Evolutionary conservation across 2,888 invertebrate genomes (phyloP).

Genomic region (Taenaris catops): DNA sequence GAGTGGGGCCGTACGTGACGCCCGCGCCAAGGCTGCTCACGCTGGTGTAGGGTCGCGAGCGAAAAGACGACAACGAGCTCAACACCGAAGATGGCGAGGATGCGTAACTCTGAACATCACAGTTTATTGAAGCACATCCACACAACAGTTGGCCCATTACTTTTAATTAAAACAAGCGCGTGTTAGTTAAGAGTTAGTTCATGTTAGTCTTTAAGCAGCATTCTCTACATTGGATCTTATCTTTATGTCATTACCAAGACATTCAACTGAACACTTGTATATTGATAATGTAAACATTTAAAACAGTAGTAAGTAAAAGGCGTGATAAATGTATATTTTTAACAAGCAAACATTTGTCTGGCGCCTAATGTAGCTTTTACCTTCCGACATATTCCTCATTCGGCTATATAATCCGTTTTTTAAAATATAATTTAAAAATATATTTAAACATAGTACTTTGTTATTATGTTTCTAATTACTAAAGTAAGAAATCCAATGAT

Average conservation of each 20-base stretch:
- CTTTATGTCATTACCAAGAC: conserved; percentile 4
- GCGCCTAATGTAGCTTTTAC: too few species aligned
- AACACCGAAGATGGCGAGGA: conserved; percentile 57
- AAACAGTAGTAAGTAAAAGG: too few species aligned
- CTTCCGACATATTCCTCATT: too few species aligned
- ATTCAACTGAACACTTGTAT: conserved; percentile 1
- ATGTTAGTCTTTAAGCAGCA: not conserved
- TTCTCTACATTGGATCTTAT: not conserved
- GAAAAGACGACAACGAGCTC: conserved; percentile 55
- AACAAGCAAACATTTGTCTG: too few species aligned
- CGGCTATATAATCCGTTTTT: too few species aligned
- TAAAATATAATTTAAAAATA: too few species aligned
- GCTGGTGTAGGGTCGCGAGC: conserved; percentile 43
- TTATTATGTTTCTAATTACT: too few species aligned
- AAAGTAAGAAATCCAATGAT: too few species aligned
- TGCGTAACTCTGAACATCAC: conserved; percentile 56
- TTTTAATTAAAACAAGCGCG: too few species aligned
- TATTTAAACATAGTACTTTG: too few species aligned
- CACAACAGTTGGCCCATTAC: conserved; percentile 44
- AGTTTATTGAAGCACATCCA: conserved; percentile 39
- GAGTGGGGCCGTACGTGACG: too few species aligned
- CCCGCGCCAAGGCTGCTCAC: conserved; percentile 30
- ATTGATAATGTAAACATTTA: not conserved
- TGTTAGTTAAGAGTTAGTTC: not conserved
- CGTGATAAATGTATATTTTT: too few species aligned